phyloP scores from a whole-genome alignment of 1,140 invertebrate species.

The Caenorhabditis brenneri region DNA sequence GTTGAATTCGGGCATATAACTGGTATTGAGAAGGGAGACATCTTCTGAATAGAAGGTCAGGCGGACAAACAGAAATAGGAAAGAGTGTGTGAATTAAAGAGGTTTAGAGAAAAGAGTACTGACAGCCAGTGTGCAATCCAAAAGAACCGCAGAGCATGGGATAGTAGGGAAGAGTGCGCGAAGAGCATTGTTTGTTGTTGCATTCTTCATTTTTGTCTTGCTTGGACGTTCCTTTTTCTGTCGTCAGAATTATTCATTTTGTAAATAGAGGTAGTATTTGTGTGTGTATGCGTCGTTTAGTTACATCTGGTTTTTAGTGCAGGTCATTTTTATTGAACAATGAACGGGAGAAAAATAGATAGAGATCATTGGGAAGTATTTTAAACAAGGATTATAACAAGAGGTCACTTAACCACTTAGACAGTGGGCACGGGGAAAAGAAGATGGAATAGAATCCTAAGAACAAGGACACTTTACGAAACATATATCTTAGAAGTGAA shows the following conservation, averaged over 20 bases:
- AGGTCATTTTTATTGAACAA: conserved; percentile 4
- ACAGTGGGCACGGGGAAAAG: no score
- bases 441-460: not conserved
- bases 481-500: not conserved
- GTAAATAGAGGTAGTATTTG: not conserved
- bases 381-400: not conserved
- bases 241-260: conserved; percentile 6
- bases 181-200: conserved; percentile 15
- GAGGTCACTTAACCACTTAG: not conserved
- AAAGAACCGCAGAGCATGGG: not conserved
- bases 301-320: conserved; percentile 4
- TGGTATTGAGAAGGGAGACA: not conserved
- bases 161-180: not conserved
- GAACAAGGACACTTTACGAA: not conserved
- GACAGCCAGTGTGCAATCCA: conserved; percentile 19
- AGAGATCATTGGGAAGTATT: not conserved
- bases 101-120: not conserved
- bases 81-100: not conserved
- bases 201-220: not conserved
- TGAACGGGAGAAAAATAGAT: not conserved
- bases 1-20: not conserved
- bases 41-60: conserved; percentile 26
- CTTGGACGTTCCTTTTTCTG: not conserved
- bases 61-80: not conserved
- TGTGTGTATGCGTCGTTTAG: no score